Base-by-base conservation (phyloP, 2,797 vertebrate species). In the Heliangelus exortis region DNA sequence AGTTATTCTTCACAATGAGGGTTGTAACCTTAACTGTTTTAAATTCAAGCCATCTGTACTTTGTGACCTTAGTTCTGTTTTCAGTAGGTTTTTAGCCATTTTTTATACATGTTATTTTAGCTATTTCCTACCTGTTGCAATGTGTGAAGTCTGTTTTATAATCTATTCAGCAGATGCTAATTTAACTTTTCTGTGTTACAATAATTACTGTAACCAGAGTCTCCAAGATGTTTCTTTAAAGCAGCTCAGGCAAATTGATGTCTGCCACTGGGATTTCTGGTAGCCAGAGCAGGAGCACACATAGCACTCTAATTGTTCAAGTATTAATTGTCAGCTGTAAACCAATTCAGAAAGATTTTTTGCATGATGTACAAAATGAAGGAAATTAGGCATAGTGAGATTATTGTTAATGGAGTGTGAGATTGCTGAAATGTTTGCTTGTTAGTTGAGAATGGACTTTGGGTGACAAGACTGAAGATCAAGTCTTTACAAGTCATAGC, bases 391-490 rank as follows among this genome's bases (percentile, higher is more conserved):
- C 45, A 15, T 69, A 91, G 47, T 87, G 51, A 80, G 25, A 55
- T 93, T 94, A 16, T 50, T 76, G 34, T 81, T 81, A 94, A 79
- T 75, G 69, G 71, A 62, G 55, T 53, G 36, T 69, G 76, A 92
- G 66, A 71, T 82, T 92, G 76, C 55, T 82, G 47, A 90, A 65
- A 85, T 47, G 18, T 79, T 93, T 90, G 41, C 61, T 92, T 43
- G 10, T 26, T 67, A 47, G 15, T 20, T 86, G 76, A 26, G 53
- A 91, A 73, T 43, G 23, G 81, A 93, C 51, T 20, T 74, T 84
- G 34, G 31, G 36, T 90, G 65, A 50, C 59, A 59, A 83, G 82
- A 74, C 45, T 76, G 58, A 55, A 76, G 45, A 76, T 50, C 41
- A 85, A 41, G 36, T n/a, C 43, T 88, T 92, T 75, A 66, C 1